Conservation (phyloP, 2,888 invertebrate species). For the Sarcophaga caerulescens region DNA sequence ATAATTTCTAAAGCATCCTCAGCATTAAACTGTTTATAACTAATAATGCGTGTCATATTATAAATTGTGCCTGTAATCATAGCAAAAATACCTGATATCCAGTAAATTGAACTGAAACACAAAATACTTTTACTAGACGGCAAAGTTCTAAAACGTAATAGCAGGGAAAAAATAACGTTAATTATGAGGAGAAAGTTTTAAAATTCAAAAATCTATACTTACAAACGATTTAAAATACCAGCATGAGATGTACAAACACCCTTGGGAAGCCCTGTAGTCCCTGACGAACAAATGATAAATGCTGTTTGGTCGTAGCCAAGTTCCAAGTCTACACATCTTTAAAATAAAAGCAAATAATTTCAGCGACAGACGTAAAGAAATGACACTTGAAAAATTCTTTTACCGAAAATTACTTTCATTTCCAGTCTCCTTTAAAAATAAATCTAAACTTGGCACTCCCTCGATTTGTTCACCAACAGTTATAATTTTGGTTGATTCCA, state of each 20-base stretch:
- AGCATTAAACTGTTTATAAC: conserved; percentile 69
- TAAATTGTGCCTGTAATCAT: conserved; percentile 66
- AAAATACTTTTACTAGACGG: conserved; percentile 29
- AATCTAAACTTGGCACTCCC: conserved; percentile 58
- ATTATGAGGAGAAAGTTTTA: background rate
- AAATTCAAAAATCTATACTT: background rate
- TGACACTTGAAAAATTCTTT: background rate
- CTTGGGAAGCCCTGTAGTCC: conserved; percentile 77
- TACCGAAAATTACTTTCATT: background rate
- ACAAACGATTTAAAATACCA: conserved; percentile 18
- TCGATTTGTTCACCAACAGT: conserved; percentile 69
- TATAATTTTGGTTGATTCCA: conserved; percentile 63
- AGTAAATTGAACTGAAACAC: conserved; percentile 72
- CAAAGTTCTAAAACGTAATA: too few relatives aligned
- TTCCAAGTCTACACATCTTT: conserved; percentile 70
- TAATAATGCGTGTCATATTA: conserved; percentile 73
- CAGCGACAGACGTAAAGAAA: background rate
- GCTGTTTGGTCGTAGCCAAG: conserved; percentile 62
- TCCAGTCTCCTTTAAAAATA: conserved; percentile 25
- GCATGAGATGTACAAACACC: conserved; percentile 70
- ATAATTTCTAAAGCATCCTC: conserved; percentile 72
- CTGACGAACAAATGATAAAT: conserved; percentile 75
- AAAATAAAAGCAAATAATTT: background rate
- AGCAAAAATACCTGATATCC: conserved; percentile 71
- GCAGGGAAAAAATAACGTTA: background rate